Base-by-base conservation (phyloP, 2,797 vertebrate genomes). In the Neoniphon sammara region DNA sequence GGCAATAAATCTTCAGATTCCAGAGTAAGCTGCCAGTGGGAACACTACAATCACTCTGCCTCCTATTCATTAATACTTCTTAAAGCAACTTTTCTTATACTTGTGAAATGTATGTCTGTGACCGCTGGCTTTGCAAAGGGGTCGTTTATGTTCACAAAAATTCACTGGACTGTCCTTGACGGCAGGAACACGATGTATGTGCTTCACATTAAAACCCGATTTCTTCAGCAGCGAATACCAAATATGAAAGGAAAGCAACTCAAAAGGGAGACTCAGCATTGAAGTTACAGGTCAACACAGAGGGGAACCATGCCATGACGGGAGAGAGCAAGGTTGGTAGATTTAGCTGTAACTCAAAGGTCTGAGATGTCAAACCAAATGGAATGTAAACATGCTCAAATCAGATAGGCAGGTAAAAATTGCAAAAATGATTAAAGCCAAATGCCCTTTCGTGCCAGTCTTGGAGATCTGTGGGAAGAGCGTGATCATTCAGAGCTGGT, bases 161-260 rank as follows among this genome's bases (percentile, higher is more conserved):
- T 60, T 25, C 70, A 65, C 46, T 23, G 0, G 20, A 20, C 23
- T 70, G 53, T 64, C 34, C 42, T 47, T 27, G 57, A 63, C 25
- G 34, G 12, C 15, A 18, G 17, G 42, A 64, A 66, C 59, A 53
- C n/a, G 20, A 7, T 47, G 53, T 21, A 7, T 52, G 53, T 21
- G 23, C 61, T 77, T 72, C 44, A 31, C 62, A 50, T 84, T 83
- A 70, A 64, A 83, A 70, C 63, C 62, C 20, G 12, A 20, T 39
- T 57, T 14, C 60, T 73, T 58, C 31, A 34, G 61, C 53, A 68
- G 18, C 15, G 18, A 47, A 47, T 3, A 47, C 18, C 17, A 47
- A 47, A 47, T 1, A 17, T 17, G 46, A 47, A 18, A 18, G 15
- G 15, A 17, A 47, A 47, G 15, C 15, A 47, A 47, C 15, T n/a